Evolutionary conservation across 2,113 vertebrate genomes (phyloP).

Genomic region (Aegotheles bennettii): DNA sequence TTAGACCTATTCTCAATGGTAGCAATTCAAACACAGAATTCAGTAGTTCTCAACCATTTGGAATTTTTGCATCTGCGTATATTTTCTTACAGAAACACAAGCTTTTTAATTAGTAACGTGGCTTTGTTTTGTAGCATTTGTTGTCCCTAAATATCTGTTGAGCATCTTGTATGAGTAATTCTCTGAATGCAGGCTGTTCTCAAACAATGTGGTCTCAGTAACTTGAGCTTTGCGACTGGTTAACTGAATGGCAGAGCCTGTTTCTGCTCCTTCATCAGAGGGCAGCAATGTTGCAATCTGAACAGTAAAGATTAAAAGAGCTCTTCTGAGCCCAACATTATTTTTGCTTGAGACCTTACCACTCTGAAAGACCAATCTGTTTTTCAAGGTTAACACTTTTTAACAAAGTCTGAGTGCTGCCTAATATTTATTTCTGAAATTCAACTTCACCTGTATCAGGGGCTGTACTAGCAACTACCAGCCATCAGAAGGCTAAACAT

Average conservation of each 20-base stretch:
- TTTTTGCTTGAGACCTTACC: background rate
- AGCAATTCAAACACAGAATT: background rate
- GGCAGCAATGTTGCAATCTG: background rate
- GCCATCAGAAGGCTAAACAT: background rate
- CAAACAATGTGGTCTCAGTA: fast-evolving
- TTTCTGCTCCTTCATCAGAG: background rate
- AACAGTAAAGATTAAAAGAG: background rate
- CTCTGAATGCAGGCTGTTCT: background rate
- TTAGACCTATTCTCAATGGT: background rate
- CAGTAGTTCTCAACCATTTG: background rate
- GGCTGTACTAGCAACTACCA: background rate
- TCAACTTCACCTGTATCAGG: background rate
- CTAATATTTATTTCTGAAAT: background rate
- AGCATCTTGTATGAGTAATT: background rate
- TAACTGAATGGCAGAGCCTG: background rate
- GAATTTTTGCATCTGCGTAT: background rate
- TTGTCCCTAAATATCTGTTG: background rate
- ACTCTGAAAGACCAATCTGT: background rate
- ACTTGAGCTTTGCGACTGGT: background rate
- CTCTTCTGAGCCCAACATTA: background rate
- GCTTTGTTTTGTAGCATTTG: background rate
- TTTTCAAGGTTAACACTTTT: background rate
- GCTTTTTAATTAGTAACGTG: background rate
- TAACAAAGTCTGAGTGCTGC: background rate
- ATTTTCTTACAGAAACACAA: background rate